These are phyloP conservation scores for Morone chrysops DNA, from an alignment of 2,113 vertebrate genomes.

Conservation along the genomic window DNA sequence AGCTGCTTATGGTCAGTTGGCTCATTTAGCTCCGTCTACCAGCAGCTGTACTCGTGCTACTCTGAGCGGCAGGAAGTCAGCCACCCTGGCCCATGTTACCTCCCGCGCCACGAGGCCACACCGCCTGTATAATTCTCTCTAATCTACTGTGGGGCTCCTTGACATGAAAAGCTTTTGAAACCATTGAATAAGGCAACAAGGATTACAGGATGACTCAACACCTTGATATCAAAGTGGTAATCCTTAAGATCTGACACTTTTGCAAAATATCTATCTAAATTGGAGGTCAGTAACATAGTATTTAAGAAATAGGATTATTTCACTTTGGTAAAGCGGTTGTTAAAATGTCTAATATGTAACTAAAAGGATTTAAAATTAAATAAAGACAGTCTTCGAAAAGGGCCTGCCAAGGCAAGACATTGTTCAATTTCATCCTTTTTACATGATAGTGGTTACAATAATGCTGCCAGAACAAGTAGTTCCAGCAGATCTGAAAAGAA, in stretches of 20 bases:
- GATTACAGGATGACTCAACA: neutral
- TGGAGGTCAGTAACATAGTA: neutral
- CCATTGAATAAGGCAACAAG: neutral
- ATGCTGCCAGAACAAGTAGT: neutral
- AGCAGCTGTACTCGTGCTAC: too few species aligned
- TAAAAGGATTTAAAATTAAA: neutral
- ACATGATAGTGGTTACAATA: neutral
- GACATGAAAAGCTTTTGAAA: too few species aligned
- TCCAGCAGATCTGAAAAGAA: neutral
- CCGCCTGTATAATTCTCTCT: too few species aligned
- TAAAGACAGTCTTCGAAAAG: neutral
- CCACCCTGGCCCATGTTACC: too few species aligned
- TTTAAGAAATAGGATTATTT: neutral
- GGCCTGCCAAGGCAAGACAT: neutral
- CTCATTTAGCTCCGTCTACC: too few species aligned
- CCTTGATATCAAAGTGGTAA: neutral
- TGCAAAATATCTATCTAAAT: neutral
- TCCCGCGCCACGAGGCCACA: too few species aligned
- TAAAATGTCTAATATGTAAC: too few species aligned
- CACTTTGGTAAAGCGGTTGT: neutral
- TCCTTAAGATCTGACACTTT: neutral
- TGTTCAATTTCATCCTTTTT: neutral
- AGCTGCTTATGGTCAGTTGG: too few species aligned
- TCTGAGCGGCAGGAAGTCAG: too few species aligned
- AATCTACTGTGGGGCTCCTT: too few species aligned